Percentiles rank a stretch among this genome's conserved stretches.
Evolutionary conservation across 2,888 invertebrate species (phyloP).

Genomic region (Spatulosminthurus flaviceps): DNA sequence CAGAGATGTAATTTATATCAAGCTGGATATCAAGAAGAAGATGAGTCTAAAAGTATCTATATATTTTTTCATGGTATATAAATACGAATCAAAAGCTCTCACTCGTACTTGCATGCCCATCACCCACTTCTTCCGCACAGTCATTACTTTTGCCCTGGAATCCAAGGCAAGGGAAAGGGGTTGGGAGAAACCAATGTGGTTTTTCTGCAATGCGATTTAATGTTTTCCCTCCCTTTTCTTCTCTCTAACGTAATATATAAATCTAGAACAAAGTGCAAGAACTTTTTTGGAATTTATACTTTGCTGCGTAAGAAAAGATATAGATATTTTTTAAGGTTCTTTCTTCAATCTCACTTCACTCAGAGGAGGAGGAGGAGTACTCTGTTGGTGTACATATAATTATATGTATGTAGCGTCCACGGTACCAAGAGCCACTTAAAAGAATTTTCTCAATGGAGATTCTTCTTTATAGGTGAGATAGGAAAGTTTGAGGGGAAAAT

Average conservation of each 20-base stretch:
- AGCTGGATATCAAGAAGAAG: slow-evolving; percentile 8
- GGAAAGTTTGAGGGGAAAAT: background rate
- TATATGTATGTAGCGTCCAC: no score
- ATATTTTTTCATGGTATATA: background rate
- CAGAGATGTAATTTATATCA: slow-evolving; percentile 41
- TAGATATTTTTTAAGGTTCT: no score
- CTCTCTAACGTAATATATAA: no score
- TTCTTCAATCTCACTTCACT: no score
- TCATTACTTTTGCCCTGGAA: no score
- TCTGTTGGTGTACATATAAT: no score
- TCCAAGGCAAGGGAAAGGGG: background rate
- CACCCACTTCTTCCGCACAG: background rate
- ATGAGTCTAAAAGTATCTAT: background rate
- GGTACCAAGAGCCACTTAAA: background rate
- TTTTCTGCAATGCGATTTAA: background rate
- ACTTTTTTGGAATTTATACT: no score
- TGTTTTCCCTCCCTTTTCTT: no score
- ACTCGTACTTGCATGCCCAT: background rate
- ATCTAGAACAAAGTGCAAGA: no score
- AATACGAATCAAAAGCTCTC: background rate
- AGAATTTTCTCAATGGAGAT: background rate
- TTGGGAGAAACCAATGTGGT: background rate
- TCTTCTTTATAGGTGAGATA: background rate
- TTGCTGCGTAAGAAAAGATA: no score
- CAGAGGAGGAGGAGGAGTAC: no score